These are phyloP conservation scores for Nannoperca obscura DNA, from an alignment of 2,797 vertebrate genomes.

Conservation along the genomic window DNA sequence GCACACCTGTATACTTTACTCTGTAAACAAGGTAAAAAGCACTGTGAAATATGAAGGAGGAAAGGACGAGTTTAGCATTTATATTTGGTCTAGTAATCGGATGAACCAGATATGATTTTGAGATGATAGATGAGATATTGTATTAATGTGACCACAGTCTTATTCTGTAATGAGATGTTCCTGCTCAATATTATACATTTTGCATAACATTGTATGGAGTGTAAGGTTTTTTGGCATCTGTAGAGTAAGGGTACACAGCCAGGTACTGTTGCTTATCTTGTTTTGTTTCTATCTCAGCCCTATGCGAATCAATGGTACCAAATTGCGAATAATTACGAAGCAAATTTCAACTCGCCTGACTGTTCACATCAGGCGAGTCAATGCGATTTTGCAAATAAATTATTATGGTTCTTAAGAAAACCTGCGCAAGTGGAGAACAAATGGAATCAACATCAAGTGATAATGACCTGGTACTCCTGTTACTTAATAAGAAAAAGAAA, in stretches of 20 bases:
- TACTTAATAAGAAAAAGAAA: no score
- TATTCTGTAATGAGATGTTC: background rate
- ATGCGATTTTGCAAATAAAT: no score
- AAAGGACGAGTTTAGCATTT: background rate
- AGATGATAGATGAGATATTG: no score
- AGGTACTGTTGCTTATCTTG: background rate
- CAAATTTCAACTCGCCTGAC: no score
- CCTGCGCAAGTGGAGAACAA: no score
- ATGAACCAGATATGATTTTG: no score
- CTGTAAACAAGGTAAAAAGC: background rate
- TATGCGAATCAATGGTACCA: no score
- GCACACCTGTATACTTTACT: conserved; percentile 4
- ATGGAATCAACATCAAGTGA: no score
- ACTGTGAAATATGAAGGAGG: background rate
- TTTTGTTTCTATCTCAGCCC: background rate
- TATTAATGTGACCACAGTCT: background rate
- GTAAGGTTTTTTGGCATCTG: background rate
- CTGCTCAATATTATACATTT: background rate
- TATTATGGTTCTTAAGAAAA: no score
- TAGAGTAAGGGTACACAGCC: background rate
- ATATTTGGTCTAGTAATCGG: background rate
- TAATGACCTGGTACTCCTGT: no score
- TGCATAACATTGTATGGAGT: background rate
- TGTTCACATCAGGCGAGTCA: no score
- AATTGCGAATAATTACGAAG: no score